Conservation (phyloP, 2,113 vertebrate species). For the Meles meles region DNA sequence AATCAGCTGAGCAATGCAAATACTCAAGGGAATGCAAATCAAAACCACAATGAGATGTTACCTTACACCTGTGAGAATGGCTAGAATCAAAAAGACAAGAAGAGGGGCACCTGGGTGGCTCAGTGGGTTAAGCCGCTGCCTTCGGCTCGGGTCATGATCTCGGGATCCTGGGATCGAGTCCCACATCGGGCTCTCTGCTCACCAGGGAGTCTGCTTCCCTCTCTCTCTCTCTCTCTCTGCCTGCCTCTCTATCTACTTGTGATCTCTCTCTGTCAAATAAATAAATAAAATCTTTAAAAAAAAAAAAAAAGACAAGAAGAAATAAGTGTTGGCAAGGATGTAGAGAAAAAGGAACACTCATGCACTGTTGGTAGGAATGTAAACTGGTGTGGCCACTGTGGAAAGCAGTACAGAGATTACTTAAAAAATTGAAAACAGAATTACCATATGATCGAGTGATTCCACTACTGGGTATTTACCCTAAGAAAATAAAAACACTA, state of each 20-base stretch:
- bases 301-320: background rate
- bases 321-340: background rate
- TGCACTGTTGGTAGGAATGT: background rate
- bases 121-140: no score
- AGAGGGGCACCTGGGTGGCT: no score
- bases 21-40: background rate
- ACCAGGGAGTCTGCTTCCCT: no score
- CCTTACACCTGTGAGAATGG: background rate
- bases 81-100: background rate
- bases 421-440: background rate
- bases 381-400: background rate
- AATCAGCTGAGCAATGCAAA: background rate
- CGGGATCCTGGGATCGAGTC: no score
- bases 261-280: no score
- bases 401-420: background rate
- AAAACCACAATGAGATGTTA: background rate
- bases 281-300: no score
- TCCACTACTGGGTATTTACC: background rate
- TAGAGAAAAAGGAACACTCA: background rate
- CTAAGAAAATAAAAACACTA: background rate
- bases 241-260: no score
- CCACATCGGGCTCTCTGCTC: no score
- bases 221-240: no score
- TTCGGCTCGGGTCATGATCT: no score
- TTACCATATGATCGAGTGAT: background rate